These are phyloP conservation scores for Scaptomyza reducta DNA, from an alignment of 2,888 invertebrate species.

Conservation along the genomic window DNA sequence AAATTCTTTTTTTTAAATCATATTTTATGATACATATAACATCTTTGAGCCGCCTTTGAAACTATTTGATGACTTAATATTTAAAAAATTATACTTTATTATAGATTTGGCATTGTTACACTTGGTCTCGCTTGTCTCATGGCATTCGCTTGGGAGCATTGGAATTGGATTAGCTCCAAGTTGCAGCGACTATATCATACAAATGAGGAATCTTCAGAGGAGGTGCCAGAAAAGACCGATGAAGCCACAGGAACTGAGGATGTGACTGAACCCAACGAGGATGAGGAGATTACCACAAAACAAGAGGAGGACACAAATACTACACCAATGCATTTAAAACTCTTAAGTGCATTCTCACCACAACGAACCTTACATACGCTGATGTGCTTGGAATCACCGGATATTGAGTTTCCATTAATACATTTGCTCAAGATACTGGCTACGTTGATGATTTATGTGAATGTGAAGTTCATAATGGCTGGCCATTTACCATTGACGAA, in stretches of 20 bases:
- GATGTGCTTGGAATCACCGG: constrained; percentile 85
- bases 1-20: too few relatives aligned
- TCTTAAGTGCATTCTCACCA: constrained; percentile 87
- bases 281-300: not conserved
- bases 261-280: constrained; percentile 9
- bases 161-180: constrained; percentile 44
- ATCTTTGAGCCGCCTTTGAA: too few relatives aligned
- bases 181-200: constrained; percentile 11
- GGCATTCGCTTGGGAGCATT: constrained; percentile 51
- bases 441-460: constrained; percentile 87
- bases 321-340: constrained; percentile 43
- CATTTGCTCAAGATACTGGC: constrained; percentile 89
- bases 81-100: not conserved
- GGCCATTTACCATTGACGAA: constrained; percentile 88
- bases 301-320: not conserved
- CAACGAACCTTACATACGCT: constrained; percentile 87
- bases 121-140: constrained; percentile 34
- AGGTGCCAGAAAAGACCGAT: not conserved
- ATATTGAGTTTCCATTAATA: constrained; percentile 87
- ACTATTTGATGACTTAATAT: too few relatives aligned
- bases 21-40: too few relatives aligned
- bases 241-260: constrained; percentile 19
- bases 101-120: constrained; percentile 29
- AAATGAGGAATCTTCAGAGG: not conserved
- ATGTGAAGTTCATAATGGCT: constrained; percentile 88